phyloP scores from a whole-genome alignment of 1,140 invertebrate species.

The Magallana angulata region DNA sequence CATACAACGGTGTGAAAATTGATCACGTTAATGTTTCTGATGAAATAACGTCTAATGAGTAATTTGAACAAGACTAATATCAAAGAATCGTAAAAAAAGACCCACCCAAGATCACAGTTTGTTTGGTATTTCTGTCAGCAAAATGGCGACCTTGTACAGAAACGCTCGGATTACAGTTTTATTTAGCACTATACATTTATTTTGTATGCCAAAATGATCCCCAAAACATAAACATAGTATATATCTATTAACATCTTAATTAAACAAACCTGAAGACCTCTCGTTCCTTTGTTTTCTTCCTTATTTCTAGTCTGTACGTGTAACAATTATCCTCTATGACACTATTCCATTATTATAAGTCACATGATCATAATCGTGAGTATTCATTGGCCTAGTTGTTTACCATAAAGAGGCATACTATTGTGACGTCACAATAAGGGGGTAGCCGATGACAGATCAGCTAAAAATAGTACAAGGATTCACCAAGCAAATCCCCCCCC shows the following conservation, averaged over 20 bases:
- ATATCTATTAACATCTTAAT: background rate
- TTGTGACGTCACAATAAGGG: conserved; percentile 42
- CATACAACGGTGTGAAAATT: too few species aligned
- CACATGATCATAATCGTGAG: conserved; percentile 41
- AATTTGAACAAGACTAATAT: background rate
- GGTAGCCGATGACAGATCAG: conserved; percentile 11
- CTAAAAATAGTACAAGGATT: background rate
- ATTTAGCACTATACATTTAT: background rate
- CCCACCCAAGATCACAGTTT: conserved; percentile 53
- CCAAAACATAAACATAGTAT: background rate
- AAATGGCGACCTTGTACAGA: conserved; percentile 57
- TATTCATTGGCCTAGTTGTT: conserved; percentile 32
- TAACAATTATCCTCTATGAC: conserved; percentile 50
- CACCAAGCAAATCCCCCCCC: too few species aligned
- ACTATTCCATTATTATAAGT: conserved; percentile 48
- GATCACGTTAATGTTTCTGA: too few species aligned
- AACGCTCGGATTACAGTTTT: background rate
- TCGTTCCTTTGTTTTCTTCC: conserved; percentile 39
- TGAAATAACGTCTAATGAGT: background rate
- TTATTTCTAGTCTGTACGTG: conserved; percentile 44
- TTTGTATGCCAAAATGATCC: background rate
- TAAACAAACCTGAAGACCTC: conserved; percentile 38
- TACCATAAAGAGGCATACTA: conserved; percentile 48
- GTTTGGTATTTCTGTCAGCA: conserved; percentile 58
- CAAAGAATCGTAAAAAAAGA: conserved; percentile 12